Evolutionary conservation across 2,888 invertebrate genomes (phyloP).

Genomic region (Odontocolon sp.): DNA sequence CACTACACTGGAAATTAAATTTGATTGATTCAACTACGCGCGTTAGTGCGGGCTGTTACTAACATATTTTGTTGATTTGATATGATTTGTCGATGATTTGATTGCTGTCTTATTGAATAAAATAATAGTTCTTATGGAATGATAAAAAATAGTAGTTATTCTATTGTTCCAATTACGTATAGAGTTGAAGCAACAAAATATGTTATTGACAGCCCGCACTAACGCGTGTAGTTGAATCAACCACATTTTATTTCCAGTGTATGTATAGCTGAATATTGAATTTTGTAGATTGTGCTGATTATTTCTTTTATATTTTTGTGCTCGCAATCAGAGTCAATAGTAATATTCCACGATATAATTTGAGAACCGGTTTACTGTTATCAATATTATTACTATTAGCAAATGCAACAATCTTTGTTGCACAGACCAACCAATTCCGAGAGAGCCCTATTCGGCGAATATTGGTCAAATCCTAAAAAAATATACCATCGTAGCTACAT

Average conservation of each 20-base stretch:
- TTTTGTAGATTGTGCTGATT: background rate
- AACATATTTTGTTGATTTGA: no score
- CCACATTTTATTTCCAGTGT: no score
- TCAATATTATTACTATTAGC: no score
- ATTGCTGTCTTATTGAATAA: no score
- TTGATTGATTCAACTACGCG: no score
- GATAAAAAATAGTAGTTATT: no score
- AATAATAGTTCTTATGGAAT: background rate
- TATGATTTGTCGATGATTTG: no score
- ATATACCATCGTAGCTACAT: conserved; percentile 67
- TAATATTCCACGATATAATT: conserved; percentile 62
- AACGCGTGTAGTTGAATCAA: no score
- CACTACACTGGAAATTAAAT: background rate
- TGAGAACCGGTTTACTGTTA: background rate
- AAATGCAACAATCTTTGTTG: conserved; percentile 48
- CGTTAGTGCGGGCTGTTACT: no score
- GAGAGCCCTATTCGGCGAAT: conserved; percentile 61
- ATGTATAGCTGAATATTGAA: background rate
- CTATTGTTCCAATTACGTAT: no score
- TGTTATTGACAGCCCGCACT: no score
- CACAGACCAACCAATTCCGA: conserved; percentile 72
- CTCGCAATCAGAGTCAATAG: conserved; percentile 22
- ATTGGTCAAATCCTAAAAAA: conserved; percentile 70
- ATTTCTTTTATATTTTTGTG: background rate
- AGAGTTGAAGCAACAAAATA: no score